Evolutionary conservation across 2,888 invertebrate genomes (phyloP).

Genomic region (Branchinecta sandiegonensis): DNA sequence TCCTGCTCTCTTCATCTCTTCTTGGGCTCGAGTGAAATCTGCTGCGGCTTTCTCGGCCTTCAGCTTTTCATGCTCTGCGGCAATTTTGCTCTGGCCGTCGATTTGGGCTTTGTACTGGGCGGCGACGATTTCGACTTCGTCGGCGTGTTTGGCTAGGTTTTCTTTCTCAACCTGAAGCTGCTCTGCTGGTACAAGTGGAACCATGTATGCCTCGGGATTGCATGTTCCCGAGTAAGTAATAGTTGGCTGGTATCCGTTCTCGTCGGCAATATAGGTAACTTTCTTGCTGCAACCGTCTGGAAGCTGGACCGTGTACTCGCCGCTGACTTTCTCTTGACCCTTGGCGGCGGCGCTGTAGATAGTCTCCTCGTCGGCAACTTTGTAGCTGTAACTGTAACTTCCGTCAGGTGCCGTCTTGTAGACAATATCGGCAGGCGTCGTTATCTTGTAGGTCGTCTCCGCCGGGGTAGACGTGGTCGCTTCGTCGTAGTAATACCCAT

Average conservation of each 20-base stretch:
- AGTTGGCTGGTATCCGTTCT: constrained; percentile 1
- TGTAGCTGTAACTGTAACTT: no score
- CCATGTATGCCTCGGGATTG: background rate
- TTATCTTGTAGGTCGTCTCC: no score
- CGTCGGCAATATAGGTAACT: background rate
- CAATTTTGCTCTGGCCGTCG: background rate
- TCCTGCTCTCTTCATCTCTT: no score
- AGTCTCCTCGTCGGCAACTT: no score
- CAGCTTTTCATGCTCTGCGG: background rate
- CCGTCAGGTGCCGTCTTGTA: no score
- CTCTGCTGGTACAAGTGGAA: constrained; percentile 1
- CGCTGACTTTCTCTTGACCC: background rate
- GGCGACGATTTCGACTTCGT: background rate
- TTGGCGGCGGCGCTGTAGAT: no score
- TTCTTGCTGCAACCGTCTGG: background rate
- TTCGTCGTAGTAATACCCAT: no score
- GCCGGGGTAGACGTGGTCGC: no score
- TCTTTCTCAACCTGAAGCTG: background rate
- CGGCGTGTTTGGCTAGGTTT: no score
- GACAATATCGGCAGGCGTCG: no score
- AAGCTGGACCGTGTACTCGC: background rate
- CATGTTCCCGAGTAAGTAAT: background rate
- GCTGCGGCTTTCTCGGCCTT: background rate
- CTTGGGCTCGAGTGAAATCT: no score
- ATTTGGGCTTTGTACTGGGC: background rate